phyloP scores from a whole-genome alignment of 1,140 invertebrate genomes.

The Portunus trituberculatus region DNA sequence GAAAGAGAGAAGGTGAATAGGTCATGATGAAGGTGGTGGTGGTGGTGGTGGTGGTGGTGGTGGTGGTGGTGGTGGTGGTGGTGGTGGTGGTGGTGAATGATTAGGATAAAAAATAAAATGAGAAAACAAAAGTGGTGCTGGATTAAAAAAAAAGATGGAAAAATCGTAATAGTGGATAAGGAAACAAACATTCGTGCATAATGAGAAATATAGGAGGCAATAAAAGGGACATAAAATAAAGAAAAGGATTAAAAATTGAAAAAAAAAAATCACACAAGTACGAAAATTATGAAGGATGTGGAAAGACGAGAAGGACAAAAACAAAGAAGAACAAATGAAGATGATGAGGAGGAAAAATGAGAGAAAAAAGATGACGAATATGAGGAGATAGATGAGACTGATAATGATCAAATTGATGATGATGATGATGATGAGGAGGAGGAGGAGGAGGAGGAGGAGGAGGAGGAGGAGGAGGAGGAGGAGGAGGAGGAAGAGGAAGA shows the following conservation, averaged over 20 bases:
- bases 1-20: neutral
- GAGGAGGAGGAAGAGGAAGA: too few relatives aligned
- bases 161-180: neutral
- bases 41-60: neutral
- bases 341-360: neutral
- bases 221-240: neutral
- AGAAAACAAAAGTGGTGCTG: neutral
- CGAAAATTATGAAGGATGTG: neutral
- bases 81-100: neutral
- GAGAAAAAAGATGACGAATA: neutral
- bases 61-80: slow-evolving; percentile 6
- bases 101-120: neutral
- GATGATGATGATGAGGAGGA: neutral
- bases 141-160: neutral
- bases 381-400: neutral
- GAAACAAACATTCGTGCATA: neutral
- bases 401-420: neutral
- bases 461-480: too few relatives aligned
- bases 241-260: neutral
- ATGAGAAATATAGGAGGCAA: neutral
- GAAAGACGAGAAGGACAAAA: neutral
- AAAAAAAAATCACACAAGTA: neutral
- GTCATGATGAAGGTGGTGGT: neutral
- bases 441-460: too few relatives aligned
- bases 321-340: neutral